A percentile compares a stretch with the other conserved stretches of the same genome.
Evolutionary conservation across 2,888 invertebrate genomes (phyloP).

Genomic region (Sepiola atlantica): DNA sequence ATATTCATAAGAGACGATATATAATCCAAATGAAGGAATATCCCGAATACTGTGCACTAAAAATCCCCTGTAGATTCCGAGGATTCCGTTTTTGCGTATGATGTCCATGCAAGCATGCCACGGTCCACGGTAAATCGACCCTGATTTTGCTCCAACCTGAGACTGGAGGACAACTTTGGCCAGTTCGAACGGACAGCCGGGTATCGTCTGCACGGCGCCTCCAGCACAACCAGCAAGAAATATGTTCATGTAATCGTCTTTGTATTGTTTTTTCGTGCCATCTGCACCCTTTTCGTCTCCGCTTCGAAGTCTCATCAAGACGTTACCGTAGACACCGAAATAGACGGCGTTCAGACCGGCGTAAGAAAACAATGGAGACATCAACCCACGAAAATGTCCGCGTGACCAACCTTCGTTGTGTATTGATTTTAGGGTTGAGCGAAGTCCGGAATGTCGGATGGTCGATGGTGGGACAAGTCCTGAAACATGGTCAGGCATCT

Average conservation of each 20-base stretch:
- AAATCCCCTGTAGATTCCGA: slow-evolving; percentile 71
- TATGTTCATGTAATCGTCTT: slow-evolving; percentile 56
- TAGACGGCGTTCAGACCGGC: slow-evolving; percentile 93
- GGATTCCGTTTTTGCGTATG: slow-evolving; percentile 75
- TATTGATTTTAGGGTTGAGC: background rate
- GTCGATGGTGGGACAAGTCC: background rate
- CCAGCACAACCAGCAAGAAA: slow-evolving; percentile 84
- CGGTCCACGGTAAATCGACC: slow-evolving; percentile 75
- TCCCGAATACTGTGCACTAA: slow-evolving; percentile 76
- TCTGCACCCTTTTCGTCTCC: slow-evolving; percentile 48
- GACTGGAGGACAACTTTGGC: slow-evolving; percentile 92
- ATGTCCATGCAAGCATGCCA: slow-evolving; percentile 77
- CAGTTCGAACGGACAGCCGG: slow-evolving; percentile 92
- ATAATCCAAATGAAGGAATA: slow-evolving; percentile 80
- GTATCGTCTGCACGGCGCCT: slow-evolving; percentile 88
- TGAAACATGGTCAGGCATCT: background rate
- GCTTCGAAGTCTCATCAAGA: slow-evolving; percentile 55
- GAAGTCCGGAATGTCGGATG: background rate
- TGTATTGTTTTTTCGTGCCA: slow-evolving; percentile 49
- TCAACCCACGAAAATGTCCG: slow-evolving; percentile 89
- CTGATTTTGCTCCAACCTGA: slow-evolving; percentile 63
- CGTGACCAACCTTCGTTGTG: background rate
- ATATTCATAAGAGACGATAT: slow-evolving; percentile 79
- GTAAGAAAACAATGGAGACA: slow-evolving; percentile 91
- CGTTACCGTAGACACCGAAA: slow-evolving; percentile 93